Base-by-base conservation (phyloP, 1,140 invertebrate species). In the Lucilia sericata region DNA sequence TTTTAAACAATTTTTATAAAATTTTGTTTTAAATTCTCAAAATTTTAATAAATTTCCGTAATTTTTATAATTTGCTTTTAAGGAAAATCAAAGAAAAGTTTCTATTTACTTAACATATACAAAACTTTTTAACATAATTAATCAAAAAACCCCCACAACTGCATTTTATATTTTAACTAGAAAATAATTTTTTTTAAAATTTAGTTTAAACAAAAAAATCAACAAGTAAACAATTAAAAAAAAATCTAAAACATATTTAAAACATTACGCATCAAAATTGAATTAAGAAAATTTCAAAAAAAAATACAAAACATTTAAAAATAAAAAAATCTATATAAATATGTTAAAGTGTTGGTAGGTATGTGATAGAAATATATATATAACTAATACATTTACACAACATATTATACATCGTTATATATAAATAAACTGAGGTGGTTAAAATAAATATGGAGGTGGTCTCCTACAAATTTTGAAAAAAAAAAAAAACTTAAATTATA, bases 381-480 rank as follows among this genome's bases (percentile, higher is more conserved):
- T 12, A 49, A 14, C 17, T 55, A 55, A 55, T 12, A 55, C 12
- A 55, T n/a, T n/a, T 55, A 70, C n/a, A 19, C 65, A 70, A 65
- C 25, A 30, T 60, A 5, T n/a, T 60, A n/a, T 60, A n/a, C 14
- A n/a, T n/a, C n/a, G n/a, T n/a, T n/a, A n/a, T 60, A 60, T 60
- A 60, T n/a, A 60, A 60, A 60, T 60, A 60, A 60, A 60, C n/a
- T n/a, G 55, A 60, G 55, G 65, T 70, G 65, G 65, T 70, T 21
- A 70, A 70, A 70, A 70, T 70, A 70, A 21, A 25, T 70, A 70
- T 21, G 42, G 19, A 42, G 75, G 42, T 42, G 42, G 42, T 36
- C 75, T 78, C 21, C 12, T 78, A 49, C 65, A 12, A n/a, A 70
- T 70, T 21, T 70, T 70, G 7, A 30, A 30, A 30, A 30, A 30